These are phyloP conservation scores for Cloeon dipterum DNA, from an alignment of 2,888 invertebrate genomes.

Conservation along the genomic window DNA sequence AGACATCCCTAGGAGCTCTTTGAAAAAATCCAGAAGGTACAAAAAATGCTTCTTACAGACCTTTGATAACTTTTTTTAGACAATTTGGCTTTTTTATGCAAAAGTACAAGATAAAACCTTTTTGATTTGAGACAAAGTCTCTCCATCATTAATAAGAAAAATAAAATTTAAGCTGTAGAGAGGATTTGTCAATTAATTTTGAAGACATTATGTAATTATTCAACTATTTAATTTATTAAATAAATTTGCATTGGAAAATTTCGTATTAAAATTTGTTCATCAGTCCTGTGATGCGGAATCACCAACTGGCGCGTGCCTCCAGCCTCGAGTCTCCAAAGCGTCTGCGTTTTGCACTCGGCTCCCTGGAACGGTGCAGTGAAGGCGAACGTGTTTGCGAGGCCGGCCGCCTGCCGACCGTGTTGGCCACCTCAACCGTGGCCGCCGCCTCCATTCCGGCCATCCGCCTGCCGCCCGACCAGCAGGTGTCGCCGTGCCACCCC, in stretches of 20 bases:
- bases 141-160: no score
- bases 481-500: background rate
- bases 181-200: no score
- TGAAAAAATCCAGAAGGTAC: conserved; percentile 28
- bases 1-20: conserved; percentile 32
- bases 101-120: no score
- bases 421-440: no score
- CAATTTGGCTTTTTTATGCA: no score
- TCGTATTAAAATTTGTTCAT: background rate
- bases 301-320: conserved; percentile 32
- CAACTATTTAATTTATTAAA: no score
- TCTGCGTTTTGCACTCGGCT: conserved; percentile 49
- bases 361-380: conserved; percentile 22
- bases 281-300: conserved; percentile 9
- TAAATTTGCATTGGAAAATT: background rate
- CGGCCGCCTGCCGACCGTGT: no score
- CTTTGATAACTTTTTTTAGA: no score
- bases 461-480: background rate
- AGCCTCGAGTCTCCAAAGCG: conserved; percentile 58
- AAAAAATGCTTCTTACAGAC: no score
- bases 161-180: no score
- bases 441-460: conserved; percentile 5
- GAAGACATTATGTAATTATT: no score
- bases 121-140: no score
- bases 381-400: conserved; percentile 17